These are phyloP conservation scores for Cremastinae sp. DNA, from an alignment of 2,888 invertebrate genomes.

Conservation along the genomic window DNA sequence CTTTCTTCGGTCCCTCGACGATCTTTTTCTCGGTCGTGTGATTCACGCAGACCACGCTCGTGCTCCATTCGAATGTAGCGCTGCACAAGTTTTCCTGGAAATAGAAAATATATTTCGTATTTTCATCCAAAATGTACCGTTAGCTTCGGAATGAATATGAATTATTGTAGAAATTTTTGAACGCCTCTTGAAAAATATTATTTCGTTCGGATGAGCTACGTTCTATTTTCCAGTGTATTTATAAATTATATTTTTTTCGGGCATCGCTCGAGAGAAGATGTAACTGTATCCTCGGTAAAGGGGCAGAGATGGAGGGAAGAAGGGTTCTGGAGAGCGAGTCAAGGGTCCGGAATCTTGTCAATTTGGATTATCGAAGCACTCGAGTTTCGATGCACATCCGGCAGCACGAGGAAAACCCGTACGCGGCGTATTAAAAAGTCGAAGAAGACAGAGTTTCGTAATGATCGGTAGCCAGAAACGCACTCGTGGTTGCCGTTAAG, in stretches of 20 bases:
- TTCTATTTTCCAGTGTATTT: too few relatives aligned
- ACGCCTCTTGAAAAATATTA: too few relatives aligned
- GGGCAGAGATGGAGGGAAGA: slow-evolving; percentile 2
- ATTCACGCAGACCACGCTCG: slow-evolving; percentile 67
- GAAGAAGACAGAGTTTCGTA: slow-evolving; percentile 2
- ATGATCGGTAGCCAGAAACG: slow-evolving; percentile 14
- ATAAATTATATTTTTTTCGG: neutral
- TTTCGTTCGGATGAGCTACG: too few relatives aligned
- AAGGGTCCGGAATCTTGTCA: slow-evolving; percentile 22
- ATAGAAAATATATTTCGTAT: slow-evolving; percentile 25
- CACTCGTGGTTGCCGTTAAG: slow-evolving; percentile 7
- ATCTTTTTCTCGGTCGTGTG: neutral
- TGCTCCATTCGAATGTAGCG: slow-evolving; percentile 71
- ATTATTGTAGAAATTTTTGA: too few relatives aligned
- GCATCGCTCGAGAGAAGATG: neutral
- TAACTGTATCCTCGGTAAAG: neutral
- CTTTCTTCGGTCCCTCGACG: neutral
- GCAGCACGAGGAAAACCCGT: neutral
- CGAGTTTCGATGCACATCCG: slow-evolving; percentile 13
- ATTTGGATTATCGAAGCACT: slow-evolving; percentile 28
- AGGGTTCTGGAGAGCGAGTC: neutral
- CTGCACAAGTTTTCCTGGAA: slow-evolving; percentile 69
- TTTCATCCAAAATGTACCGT: too few relatives aligned
- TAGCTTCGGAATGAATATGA: neutral
- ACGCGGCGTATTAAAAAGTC: neutral